Base-by-base conservation (phyloP, 2,113 vertebrate genomes). In the Opisthocomus hoazin region DNA sequence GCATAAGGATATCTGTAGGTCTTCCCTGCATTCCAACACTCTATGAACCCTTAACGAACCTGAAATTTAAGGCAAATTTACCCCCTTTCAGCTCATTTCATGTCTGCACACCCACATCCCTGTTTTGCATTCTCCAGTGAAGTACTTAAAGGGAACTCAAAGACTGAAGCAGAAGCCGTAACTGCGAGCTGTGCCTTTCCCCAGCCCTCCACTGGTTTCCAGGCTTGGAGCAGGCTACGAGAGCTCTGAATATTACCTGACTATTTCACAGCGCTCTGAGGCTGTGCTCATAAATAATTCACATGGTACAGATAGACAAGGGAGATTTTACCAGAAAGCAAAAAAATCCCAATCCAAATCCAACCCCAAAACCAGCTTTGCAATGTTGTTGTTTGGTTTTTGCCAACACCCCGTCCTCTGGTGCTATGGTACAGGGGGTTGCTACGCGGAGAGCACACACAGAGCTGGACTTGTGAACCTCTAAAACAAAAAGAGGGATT, bases 131-230 rank as follows among this genome's bases (percentile, higher is more conserved):
- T 71, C 36, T 69, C 30, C 41, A 57, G 4, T 14, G 12, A 34
- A 69, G 41, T 13, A n/a, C n/a, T 80, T 29, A 79, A 77, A 71
- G 66, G 39, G 12, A 27, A 7, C 32, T 39, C 14, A 36, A 6
- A 56, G 65, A 29, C 9, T 19, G 23, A 43, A 53, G 37, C 32
- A 29, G 54, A 61, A 60, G 74, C 64, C 0, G 0, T 1, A 4
- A 56, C 66, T 39, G 6, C 1, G 15, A 74, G 43, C 14, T 18
- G 17, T 58, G 60, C 56, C 53, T 15, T 64, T 76, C 39, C 64
- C 56, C 66, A 87, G 2, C 53, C 36, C 61, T 64, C 37, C 3
- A 0, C 15, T 29, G 45, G 12, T 14, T 76, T 24, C 89, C 79
- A 61, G 17, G 76, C 92, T n/a, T 53, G 43, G 53, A 73, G 45